These are phyloP conservation scores for Erinaceus europaeus DNA, from an alignment of 2,113 vertebrate species.

Conservation along the genomic window DNA sequence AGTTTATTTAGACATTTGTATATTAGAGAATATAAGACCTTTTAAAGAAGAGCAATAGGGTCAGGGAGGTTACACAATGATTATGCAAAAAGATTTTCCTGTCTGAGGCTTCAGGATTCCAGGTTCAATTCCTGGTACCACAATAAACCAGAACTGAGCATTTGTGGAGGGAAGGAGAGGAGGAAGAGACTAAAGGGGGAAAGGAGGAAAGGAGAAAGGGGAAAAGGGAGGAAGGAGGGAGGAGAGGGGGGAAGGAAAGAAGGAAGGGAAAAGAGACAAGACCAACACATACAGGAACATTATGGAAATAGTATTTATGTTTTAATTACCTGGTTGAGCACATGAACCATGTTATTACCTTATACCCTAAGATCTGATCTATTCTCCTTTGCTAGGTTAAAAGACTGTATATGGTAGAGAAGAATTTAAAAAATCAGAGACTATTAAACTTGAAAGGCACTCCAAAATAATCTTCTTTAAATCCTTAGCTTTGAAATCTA, in stretches of 20 bases:
- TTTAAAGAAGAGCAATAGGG: too few species aligned
- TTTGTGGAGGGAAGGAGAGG: too few species aligned
- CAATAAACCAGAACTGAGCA: too few species aligned
- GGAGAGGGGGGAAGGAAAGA: too few species aligned
- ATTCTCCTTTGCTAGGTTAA: neutral
- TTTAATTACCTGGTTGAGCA: neutral
- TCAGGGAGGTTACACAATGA: too few species aligned
- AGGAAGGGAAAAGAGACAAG: too few species aligned
- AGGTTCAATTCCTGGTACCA: too few species aligned
- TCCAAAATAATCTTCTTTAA: neutral
- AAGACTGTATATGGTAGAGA: neutral
- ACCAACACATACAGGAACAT: neutral
- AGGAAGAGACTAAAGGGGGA: too few species aligned
- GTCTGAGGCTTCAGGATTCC: too few species aligned
- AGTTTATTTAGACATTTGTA: neutral
- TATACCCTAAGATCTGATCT: neutral
- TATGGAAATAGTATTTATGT: neutral
- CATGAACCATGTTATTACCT: neutral
- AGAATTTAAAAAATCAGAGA: neutral
- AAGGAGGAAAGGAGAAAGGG: too few species aligned
- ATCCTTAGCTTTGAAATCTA: neutral
- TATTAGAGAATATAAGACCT: neutral
- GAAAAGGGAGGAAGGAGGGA: too few species aligned
- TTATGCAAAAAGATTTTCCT: too few species aligned
- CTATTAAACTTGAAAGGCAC: neutral